phyloP scores from a whole-genome alignment of 2,797 vertebrate species.

The Betta splendens region DNA sequence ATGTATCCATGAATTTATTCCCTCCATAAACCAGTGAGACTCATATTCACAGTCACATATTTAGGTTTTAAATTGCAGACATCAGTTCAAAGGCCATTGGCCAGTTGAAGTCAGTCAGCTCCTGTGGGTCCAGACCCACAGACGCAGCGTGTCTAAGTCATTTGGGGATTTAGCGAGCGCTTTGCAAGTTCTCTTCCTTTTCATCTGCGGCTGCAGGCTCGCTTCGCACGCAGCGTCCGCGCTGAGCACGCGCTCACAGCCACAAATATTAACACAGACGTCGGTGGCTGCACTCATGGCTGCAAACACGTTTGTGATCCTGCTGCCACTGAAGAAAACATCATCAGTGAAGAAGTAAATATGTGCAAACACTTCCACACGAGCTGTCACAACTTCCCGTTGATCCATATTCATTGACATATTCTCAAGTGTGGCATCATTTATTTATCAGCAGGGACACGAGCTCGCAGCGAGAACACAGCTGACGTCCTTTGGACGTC shows the following conservation, averaged over 20 bases:
- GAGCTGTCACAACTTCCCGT: background rate
- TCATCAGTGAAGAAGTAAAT: background rate
- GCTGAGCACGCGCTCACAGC: background rate
- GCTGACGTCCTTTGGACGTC: background rate
- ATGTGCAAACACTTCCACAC: background rate
- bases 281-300: background rate
- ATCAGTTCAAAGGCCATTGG: conserved; percentile 33
- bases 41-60: conserved; percentile 8
- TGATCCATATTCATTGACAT: conserved; percentile 13
- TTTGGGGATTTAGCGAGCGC: conserved; percentile 43
- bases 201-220: conserved; percentile 50
- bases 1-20: conserved; percentile 17
- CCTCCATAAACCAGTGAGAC: conserved; percentile 18
- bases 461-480: background rate
- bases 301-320: background rate
- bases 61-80: conserved; percentile 21
- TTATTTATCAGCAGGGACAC: background rate
- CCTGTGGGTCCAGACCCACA: conserved; percentile 8
- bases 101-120: conserved; percentile 42
- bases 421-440: background rate
- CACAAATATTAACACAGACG: background rate
- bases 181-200: conserved; percentile 51
- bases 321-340: background rate
- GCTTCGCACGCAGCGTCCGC: background rate
- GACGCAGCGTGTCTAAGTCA: conserved; percentile 31